Evolutionary conservation across 2,888 invertebrate genomes (phyloP).

Genomic region (Polia nebulosa): DNA sequence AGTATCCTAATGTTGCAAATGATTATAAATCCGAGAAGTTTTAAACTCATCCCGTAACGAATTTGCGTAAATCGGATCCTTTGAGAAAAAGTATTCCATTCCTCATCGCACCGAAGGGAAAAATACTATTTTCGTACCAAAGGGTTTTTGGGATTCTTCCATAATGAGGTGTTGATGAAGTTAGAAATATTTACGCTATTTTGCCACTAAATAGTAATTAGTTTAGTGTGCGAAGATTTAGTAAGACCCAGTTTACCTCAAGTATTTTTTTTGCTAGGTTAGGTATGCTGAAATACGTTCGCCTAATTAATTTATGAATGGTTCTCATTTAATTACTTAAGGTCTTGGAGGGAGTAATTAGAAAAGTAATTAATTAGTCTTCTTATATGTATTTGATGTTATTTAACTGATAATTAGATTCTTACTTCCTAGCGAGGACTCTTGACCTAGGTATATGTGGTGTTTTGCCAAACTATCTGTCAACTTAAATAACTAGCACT

Average conservation of each 20-base stretch:
- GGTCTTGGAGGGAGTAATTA: not conserved
- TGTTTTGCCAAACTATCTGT: no score
- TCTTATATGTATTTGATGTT: not conserved
- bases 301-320: constrained; percentile 18
- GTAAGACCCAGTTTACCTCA: not conserved
- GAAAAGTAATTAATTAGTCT: constrained; percentile 10
- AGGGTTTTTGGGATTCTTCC: constrained; percentile 30
- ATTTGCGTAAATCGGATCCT: constrained; percentile 39
- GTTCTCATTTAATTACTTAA: not conserved
- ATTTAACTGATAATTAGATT: not conserved
- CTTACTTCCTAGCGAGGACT: not conserved
- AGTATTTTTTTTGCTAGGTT: not conserved
- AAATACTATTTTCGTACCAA: constrained; percentile 7
- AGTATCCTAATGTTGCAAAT: constrained; percentile 20
- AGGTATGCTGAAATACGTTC: not conserved
- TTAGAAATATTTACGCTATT: not conserved
- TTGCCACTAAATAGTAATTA: not conserved
- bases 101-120: constrained; percentile 12
- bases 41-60: constrained; percentile 52
- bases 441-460: not conserved
- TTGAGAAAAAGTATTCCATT: constrained; percentile 11
- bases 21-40: constrained; percentile 64
- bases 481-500: no score
- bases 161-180: constrained; percentile 16
- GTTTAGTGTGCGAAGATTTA: not conserved